phyloP scores from a whole-genome alignment of 2,113 vertebrate species.

The Tauraco erythrolophus region DNA sequence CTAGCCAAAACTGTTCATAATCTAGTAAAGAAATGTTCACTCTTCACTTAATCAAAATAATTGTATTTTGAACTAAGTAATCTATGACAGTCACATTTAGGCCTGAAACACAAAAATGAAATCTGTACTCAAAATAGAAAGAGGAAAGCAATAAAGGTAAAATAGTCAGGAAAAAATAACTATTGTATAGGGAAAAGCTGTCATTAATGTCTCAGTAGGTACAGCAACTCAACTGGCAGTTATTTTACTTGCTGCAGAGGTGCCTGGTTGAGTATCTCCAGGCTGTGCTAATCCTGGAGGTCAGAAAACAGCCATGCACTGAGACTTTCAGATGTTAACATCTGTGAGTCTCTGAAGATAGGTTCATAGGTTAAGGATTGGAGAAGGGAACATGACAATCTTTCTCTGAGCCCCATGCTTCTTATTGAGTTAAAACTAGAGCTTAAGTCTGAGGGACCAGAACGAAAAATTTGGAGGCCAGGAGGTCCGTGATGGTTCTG shows the following conservation, averaged over 20 bases:
- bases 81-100: background rate
- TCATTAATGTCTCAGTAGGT: background rate
- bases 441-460: background rate
- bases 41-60: background rate
- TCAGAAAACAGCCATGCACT: background rate
- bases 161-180: background rate
- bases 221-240: background rate
- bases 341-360: background rate
- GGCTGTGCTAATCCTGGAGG: background rate
- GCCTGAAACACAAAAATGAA: background rate
- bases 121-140: background rate
- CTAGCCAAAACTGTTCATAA: background rate
- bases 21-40: background rate
- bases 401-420: background rate
- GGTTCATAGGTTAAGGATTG: fast-evolving
- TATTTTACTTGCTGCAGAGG: background rate
- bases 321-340: no score
- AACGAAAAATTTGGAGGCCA: background rate
- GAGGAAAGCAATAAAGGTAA: background rate
- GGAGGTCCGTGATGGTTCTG: background rate
- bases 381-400: fast-evolving
- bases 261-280: background rate
- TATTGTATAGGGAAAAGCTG: background rate
- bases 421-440: background rate
- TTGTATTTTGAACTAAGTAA: background rate